Conservation (phyloP, 1,140 invertebrate species). For the Wasmannia auropunctata region DNA sequence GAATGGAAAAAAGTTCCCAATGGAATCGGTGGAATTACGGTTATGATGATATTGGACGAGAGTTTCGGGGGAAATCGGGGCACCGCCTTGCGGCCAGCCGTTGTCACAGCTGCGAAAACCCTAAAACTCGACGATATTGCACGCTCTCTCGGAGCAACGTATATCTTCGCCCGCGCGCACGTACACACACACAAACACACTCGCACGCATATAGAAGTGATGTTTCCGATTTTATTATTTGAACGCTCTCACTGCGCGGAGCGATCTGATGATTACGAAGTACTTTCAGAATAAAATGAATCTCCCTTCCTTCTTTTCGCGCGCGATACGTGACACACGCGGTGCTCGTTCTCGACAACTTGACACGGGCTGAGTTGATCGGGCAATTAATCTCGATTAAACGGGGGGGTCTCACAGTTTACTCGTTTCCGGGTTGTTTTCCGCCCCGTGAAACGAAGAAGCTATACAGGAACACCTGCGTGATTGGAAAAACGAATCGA, state of each 20-base stretch:
- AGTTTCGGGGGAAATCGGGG: conserved; percentile 48
- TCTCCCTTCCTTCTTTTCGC: background rate
- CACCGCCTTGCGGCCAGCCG: conserved; percentile 41
- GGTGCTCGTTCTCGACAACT: background rate
- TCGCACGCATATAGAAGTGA: background rate
- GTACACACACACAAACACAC: background rate
- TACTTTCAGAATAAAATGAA: background rate
- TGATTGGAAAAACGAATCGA: conserved; percentile 3
- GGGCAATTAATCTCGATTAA: conserved; percentile 19
- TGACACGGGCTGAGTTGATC: background rate
- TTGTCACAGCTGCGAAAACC: conserved; percentile 62
- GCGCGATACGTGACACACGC: conserved; percentile 7
- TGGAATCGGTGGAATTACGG: conserved; percentile 53
- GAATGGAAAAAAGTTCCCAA: conserved; percentile 52
- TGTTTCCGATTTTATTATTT: conserved; percentile 44
- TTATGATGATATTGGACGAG: conserved; percentile 62
- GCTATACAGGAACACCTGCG: background rate
- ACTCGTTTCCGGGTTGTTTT: background rate
- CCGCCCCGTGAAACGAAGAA: background rate
- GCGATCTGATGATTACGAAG: background rate
- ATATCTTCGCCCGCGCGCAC: background rate
- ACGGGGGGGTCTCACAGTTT: background rate
- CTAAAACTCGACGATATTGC: conserved; percentile 59
- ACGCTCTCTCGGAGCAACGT: conserved; percentile 27
- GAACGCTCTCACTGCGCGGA: background rate